Evolutionary conservation across 2,888 invertebrate species (phyloP).

Genomic region (Erebia ligea): DNA sequence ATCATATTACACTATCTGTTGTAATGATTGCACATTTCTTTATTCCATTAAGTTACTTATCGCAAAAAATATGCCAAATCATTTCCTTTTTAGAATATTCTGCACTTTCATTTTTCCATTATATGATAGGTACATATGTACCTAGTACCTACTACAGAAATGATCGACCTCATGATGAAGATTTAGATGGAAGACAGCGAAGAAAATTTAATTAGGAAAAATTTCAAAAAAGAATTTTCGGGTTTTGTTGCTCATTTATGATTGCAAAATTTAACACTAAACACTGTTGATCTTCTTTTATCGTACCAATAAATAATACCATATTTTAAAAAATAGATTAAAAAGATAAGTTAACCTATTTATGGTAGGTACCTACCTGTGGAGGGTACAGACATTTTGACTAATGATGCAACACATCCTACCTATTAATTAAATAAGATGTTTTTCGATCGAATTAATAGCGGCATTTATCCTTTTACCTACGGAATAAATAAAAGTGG

Average conservation of each 20-base stretch:
- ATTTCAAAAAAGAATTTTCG: too few relatives aligned
- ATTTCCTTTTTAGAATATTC: slow-evolving; percentile 29
- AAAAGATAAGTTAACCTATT: slow-evolving; percentile 7
- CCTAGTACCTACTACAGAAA: not conserved
- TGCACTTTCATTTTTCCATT: slow-evolving; percentile 25
- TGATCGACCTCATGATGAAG: too few relatives aligned
- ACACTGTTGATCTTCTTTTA: too few relatives aligned
- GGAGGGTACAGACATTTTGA: not conserved
- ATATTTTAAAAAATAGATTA: not conserved
- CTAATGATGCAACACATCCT: slow-evolving; percentile 3
- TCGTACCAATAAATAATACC: not conserved
- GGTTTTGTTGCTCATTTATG: too few relatives aligned
- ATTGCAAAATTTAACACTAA: too few relatives aligned
- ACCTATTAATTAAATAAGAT: slow-evolving; percentile 23
- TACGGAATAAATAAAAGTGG: slow-evolving; percentile 37
- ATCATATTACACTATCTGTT: slow-evolving; percentile 15
- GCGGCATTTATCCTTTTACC: slow-evolving; percentile 35
- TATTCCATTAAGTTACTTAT: slow-evolving; percentile 26
- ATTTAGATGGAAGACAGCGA: too few relatives aligned
- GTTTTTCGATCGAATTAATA: slow-evolving; percentile 45
- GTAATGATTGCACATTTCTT: slow-evolving; percentile 17
- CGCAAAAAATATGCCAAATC: slow-evolving; percentile 23
- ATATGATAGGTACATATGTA: not conserved
- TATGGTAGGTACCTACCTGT: too few relatives aligned
- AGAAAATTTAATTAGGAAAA: too few relatives aligned